A percentile compares a stretch with the other conserved stretches of the same genome.
Conservation (phyloP, 2,113 vertebrate genomes). For the Euleptes europaea region DNA sequence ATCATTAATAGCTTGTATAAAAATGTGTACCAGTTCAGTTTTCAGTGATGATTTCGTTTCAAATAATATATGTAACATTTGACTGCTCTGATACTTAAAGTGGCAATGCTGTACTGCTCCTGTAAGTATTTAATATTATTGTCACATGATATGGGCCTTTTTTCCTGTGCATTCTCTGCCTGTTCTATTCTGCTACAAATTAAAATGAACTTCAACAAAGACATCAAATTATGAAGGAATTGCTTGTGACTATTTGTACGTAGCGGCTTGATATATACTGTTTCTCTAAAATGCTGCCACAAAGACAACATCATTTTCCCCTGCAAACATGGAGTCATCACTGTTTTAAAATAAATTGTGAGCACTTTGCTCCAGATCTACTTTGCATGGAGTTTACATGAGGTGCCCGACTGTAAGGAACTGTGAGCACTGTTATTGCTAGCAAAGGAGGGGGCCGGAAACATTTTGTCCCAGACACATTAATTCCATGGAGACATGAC, state of each 20-base stretch:
- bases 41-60: neutral
- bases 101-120: neutral
- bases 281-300: neutral
- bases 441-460: neutral
- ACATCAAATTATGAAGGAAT: neutral
- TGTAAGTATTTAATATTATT: neutral
- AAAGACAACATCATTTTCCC: neutral
- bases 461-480: neutral
- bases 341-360: neutral
- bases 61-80: neutral
- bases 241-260: neutral
- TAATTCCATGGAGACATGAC: neutral
- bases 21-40: neutral
- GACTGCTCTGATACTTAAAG: neutral
- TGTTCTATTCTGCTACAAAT: neutral
- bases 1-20: neutral
- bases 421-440: neutral
- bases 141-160: neutral
- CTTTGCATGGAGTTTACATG: neutral
- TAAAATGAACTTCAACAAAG: neutral
- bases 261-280: neutral
- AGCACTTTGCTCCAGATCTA: neutral
- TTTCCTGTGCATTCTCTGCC: neutral
- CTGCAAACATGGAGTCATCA: neutral
- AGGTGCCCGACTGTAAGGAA: neutral